Conservation (phyloP, 2,113 vertebrate genomes). For the Hippocampus guttulatus region DNA sequence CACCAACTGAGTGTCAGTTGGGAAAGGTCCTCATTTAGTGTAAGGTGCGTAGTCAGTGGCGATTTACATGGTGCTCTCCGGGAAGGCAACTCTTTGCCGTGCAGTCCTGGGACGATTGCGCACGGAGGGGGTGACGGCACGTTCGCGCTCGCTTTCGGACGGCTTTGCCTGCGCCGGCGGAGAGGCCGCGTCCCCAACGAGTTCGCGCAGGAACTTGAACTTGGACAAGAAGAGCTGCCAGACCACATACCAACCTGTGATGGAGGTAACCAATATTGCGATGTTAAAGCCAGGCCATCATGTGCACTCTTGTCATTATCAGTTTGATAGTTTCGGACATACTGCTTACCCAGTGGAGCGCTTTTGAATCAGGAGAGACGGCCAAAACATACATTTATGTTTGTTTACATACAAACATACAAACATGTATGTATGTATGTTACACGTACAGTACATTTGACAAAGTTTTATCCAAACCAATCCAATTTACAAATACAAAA, state of each 20-base stretch:
- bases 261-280: neutral
- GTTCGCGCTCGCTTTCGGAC: constrained; percentile 77
- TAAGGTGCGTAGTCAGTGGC: neutral
- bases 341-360: no score
- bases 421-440: no score
- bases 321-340: no score
- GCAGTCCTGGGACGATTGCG: constrained; percentile 74
- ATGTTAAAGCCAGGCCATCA: neutral
- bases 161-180: constrained; percentile 83
- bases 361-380: no score
- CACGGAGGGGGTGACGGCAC: constrained; percentile 54
- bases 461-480: no score
- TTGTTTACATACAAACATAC: no score
- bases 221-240: constrained; percentile 98
- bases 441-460: no score
- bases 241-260: constrained; percentile 94
- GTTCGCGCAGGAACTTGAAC: constrained; percentile 96
- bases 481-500: no score
- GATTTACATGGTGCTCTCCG: constrained; percentile 71
- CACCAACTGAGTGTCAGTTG: neutral
- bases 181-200: constrained; percentile 87
- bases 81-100: constrained; percentile 76
- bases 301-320: neutral
- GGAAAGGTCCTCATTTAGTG: constrained; percentile 22
- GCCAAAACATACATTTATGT: no score